Evolutionary conservation across 2,797 vertebrate genomes (phyloP).

Genomic region (Schizothorax lantsangensis): DNA sequence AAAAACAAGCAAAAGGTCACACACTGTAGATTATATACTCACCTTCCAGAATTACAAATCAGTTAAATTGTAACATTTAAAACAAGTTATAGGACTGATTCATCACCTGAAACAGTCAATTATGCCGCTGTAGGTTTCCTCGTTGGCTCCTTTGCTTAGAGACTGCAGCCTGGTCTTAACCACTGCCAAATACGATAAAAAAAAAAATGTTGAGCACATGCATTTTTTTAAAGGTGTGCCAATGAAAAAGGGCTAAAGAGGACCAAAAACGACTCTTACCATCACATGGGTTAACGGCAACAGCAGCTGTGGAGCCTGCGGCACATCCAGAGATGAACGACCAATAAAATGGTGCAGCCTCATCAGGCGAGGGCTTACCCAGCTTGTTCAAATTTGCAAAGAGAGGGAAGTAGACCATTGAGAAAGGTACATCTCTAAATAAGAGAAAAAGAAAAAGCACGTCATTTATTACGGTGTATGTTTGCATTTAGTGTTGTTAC

Average conservation of each 20-base stretch:
- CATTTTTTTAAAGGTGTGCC: not conserved
- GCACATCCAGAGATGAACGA: conserved; percentile 83
- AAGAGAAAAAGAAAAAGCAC: not conserved
- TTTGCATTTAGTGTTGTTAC: not conserved
- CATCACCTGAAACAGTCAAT: conserved; percentile 80
- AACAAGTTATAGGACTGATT: not conserved
- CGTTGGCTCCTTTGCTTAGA: conserved; percentile 80
- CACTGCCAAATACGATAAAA: conserved; percentile 69
- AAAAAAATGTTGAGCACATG: not conserved
- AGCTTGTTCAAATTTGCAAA: conserved; percentile 83
- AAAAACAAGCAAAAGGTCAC: conserved; percentile 9
- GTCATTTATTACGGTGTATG: not conserved
- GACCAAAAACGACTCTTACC: conserved; percentile 67
- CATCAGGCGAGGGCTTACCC: conserved; percentile 72
- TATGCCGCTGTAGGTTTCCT: conserved; percentile 82
- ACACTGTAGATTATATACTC: not conserved
- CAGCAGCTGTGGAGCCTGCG: conserved; percentile 82
- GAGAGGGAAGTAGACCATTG: conserved; percentile 84
- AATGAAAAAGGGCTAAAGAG: not conserved
- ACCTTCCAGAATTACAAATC: not conserved
- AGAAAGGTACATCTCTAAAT: conserved; percentile 86
- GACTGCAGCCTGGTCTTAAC: conserved; percentile 87
- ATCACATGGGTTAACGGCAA: conserved; percentile 85
- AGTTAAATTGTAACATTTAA: not conserved
- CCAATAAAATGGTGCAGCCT: conserved; percentile 80